A percentile compares a stretch with the other conserved stretches of the same genome.
Conservation (phyloP, 1,140 invertebrate genomes). For the Venturia canescens region DNA sequence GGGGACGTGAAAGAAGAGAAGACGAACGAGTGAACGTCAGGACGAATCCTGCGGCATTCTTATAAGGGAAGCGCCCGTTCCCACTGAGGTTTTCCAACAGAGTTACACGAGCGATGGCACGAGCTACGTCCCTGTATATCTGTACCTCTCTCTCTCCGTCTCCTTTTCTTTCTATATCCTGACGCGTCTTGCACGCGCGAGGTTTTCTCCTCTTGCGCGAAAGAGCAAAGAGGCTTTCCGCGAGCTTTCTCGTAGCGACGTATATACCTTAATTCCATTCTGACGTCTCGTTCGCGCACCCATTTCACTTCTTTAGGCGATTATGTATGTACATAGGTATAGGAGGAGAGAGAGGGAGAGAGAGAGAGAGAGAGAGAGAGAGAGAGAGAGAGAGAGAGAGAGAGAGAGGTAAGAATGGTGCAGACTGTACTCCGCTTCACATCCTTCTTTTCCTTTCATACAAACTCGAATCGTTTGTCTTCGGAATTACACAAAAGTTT, state of each 20-base stretch:
- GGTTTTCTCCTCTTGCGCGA: not conserved
- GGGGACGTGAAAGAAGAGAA: conserved; percentile 49
- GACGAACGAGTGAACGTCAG: conserved; percentile 34
- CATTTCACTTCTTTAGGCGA: conserved; percentile 31
- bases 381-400: not conserved
- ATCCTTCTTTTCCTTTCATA: conserved; percentile 20
- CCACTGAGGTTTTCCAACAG: conserved; percentile 36
- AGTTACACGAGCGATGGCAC: conserved; percentile 16
- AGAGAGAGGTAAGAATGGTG: not conserved
- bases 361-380: not conserved
- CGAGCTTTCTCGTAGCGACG: conserved; percentile 30
- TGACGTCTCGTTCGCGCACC: conserved; percentile 44
- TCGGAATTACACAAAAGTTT: conserved; percentile 43
- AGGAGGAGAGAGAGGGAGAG: not conserved
- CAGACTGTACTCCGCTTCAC: conserved; percentile 2
- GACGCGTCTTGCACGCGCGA: not conserved
- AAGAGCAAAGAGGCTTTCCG: not conserved
- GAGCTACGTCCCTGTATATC: not conserved
- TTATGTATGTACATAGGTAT: not conserved
- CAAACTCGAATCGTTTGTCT: conserved; percentile 43
- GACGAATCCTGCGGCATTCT: conserved; percentile 33
- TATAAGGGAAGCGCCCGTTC: conserved; percentile 18
- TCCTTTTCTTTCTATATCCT: not conserved
- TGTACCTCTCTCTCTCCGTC: conserved; percentile 10
- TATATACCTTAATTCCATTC: conserved; percentile 43